A percentile compares a stretch with the other conserved stretches of the same genome.
phyloP scores from a whole-genome alignment of 2,797 vertebrate species.

The Acanthurus lineatus region DNA sequence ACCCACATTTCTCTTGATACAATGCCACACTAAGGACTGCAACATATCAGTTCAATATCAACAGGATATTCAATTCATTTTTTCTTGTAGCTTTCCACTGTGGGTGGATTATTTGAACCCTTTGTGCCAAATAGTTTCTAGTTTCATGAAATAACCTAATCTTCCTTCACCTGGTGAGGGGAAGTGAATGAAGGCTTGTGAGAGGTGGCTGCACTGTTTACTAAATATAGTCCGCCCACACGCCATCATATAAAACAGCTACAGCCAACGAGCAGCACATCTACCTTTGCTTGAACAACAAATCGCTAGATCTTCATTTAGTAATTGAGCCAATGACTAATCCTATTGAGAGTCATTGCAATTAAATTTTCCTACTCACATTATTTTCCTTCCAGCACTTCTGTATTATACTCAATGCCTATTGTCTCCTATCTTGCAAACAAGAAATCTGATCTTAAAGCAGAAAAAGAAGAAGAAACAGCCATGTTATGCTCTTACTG shows the following conservation, averaged over 20 bases:
- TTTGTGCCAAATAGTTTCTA: constrained; percentile 8
- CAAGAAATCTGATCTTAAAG: constrained; percentile 17
- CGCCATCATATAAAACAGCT: constrained; percentile 19
- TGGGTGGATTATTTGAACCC: constrained; percentile 21
- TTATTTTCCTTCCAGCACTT: constrained; percentile 32
- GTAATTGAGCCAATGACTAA: constrained; percentile 52
- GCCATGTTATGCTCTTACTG: neutral
- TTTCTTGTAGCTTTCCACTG: neutral
- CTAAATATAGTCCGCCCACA: constrained; percentile 24
- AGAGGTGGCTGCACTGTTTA: constrained; percentile 20
- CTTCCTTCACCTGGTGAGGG: constrained; percentile 18
- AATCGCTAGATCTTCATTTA: constrained; percentile 49
- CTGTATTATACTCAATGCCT: constrained; percentile 17
- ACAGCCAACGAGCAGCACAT: constrained; percentile 14
- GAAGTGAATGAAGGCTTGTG: constrained; percentile 17
- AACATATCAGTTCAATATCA: neutral
- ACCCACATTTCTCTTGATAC: neutral
- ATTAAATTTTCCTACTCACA: constrained; percentile 33
- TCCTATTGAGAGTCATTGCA: constrained; percentile 38
- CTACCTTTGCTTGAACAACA: constrained; percentile 14
- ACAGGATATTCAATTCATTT: neutral
- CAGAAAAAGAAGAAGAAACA: constrained; percentile 41
- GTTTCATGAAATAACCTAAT: constrained; percentile 21
- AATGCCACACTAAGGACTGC: neutral
- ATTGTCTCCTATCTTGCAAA: constrained; percentile 44